Evolutionary conservation across 2,113 vertebrate genomes (phyloP).

Genomic region (Dromaius novaehollandiae): DNA sequence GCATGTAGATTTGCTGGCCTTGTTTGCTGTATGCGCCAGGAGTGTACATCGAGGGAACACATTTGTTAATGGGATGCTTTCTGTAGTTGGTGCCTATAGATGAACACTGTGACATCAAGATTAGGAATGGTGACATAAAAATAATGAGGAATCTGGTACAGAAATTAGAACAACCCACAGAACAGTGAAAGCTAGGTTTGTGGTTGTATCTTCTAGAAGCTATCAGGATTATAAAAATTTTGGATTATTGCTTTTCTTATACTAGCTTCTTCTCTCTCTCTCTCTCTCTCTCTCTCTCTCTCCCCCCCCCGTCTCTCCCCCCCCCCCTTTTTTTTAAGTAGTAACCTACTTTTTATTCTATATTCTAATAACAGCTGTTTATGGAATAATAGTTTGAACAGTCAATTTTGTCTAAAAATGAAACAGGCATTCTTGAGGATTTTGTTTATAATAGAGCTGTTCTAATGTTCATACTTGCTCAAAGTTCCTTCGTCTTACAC

Average conservation of each 20-base stretch:
- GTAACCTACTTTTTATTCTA: not conserved
- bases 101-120: not conserved
- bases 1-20: not conserved
- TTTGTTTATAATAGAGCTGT: not conserved
- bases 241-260: not conserved
- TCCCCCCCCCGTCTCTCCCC: too few species aligned
- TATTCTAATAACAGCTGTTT: not conserved
- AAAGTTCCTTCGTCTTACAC: not conserved
- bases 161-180: not conserved
- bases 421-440: not conserved
- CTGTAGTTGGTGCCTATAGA: not conserved
- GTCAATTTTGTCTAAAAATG: not conserved
- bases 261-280: not conserved
- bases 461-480: not conserved
- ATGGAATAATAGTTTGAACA: not conserved
- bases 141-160: not conserved
- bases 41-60: not conserved
- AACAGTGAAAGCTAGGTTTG: not conserved
- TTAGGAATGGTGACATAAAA: fast-evolving
- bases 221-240: not conserved
- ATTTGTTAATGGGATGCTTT: not conserved
- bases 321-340: not conserved
- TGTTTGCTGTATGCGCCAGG: not conserved
- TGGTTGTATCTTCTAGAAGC: not conserved
- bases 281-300: not conserved